A percentile compares a stretch with the other conserved stretches of the same genome.
Conservation (phyloP, 1,140 invertebrate genomes). For the Pteromalus puparum region DNA sequence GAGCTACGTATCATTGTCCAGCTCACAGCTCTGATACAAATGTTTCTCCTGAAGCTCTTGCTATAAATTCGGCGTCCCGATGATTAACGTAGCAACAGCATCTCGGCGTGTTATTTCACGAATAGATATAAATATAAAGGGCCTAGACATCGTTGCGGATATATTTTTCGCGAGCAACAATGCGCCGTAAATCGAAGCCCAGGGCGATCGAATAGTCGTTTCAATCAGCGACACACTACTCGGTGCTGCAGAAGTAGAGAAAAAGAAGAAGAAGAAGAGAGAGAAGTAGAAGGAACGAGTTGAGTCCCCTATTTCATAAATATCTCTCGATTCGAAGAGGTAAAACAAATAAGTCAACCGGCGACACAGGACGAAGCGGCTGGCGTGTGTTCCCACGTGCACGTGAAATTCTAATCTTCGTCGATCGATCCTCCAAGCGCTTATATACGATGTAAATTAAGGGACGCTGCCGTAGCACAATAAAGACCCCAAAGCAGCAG, state of each 20-base stretch:
- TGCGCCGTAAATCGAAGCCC: conserved; percentile 35
- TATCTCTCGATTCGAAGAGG: conserved; percentile 30
- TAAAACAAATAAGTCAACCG: conserved; percentile 51
- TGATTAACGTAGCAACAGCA: conserved; percentile 28
- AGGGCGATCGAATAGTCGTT: conserved; percentile 37
- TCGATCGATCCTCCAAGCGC: conserved; percentile 47
- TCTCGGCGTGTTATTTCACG: not conserved
- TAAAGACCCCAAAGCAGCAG: conserved; percentile 16
- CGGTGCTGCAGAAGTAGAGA: not conserved
- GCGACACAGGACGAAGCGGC: not conserved
- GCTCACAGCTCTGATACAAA: not conserved
- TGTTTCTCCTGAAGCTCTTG: not conserved
- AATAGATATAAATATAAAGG: conserved; percentile 39
- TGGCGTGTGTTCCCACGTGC: conserved; percentile 28
- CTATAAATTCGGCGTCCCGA: conserved; percentile 23
- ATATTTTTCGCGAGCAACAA: conserved; percentile 37
- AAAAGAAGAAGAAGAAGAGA: not conserved
- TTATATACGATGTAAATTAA: conserved; percentile 47
- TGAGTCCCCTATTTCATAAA: conserved; percentile 48
- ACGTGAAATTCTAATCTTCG: conserved; percentile 51
- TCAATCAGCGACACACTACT: conserved; percentile 48
- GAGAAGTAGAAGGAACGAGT: not conserved
- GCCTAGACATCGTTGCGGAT: not conserved
- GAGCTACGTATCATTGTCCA: not conserved
- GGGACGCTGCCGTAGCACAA: conserved; percentile 31